Evolutionary conservation across 2,797 vertebrate genomes (phyloP).

Genomic region (Odontamblyopus rebecca): DNA sequence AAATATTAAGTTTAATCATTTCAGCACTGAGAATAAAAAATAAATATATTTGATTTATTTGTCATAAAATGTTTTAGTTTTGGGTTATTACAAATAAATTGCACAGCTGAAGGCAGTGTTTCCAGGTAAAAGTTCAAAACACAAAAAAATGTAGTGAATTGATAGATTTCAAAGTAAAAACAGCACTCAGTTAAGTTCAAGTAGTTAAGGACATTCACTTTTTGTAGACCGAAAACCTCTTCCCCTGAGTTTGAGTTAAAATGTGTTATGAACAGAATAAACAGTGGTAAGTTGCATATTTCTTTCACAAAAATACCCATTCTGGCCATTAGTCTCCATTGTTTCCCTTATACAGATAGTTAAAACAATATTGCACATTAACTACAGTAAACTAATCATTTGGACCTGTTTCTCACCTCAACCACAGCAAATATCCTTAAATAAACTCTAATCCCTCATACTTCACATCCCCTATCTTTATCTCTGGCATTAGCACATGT

Average conservation of each 20-base stretch:
- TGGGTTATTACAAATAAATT: not conserved
- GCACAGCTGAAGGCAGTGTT: not conserved
- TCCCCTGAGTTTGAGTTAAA: slow-evolving; percentile 40
- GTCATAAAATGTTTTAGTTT: slow-evolving; percentile 32
- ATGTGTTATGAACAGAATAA: not conserved
- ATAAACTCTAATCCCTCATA: slow-evolving; percentile 96
- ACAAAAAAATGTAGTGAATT: not conserved
- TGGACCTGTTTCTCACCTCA: no score
- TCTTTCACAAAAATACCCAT: not conserved
- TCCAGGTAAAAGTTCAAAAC: not conserved
- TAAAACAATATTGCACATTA: not conserved
- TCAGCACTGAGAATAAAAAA: slow-evolving; percentile 32
- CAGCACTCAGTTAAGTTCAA: slow-evolving; percentile 32
- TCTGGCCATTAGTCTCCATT: slow-evolving; percentile 1
- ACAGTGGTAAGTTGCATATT: not conserved
- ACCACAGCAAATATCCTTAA: slow-evolving; percentile 45
- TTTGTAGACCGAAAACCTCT: slow-evolving; percentile 11
- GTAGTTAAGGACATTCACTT: slow-evolving; percentile 34
- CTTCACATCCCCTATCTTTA: slow-evolving; percentile 88
- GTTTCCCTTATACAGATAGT: slow-evolving; percentile 2
- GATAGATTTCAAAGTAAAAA: slow-evolving; percentile 18
- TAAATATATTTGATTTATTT: slow-evolving; percentile 42
- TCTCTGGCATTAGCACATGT: slow-evolving; percentile 87
- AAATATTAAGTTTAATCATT: slow-evolving; percentile 36
- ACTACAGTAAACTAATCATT: not conserved